Evolutionary conservation across 2,113 vertebrate genomes (phyloP).

Genomic region (Pedetes capensis): DNA sequence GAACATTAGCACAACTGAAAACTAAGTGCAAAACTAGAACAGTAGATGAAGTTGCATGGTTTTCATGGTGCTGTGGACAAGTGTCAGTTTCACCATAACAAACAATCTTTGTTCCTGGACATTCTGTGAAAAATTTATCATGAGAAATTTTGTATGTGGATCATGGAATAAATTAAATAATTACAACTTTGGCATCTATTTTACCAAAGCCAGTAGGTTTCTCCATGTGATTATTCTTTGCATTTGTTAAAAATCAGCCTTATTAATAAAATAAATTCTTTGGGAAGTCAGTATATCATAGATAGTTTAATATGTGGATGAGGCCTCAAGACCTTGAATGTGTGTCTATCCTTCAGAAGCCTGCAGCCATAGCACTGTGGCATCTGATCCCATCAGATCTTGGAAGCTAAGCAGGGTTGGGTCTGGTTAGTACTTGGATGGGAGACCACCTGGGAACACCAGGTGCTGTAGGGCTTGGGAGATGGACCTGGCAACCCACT

Average conservation of each 20-base stretch:
- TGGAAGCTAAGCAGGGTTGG: too few species aligned
- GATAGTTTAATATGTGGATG: background rate
- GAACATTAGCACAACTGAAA: background rate
- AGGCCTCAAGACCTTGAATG: background rate
- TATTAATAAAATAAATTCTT: background rate
- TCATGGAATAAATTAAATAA: background rate
- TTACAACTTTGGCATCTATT: background rate
- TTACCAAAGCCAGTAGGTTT: background rate
- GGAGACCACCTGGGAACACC: too few species aligned
- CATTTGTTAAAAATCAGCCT: background rate
- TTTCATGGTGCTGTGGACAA: background rate
- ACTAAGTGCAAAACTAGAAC: background rate
- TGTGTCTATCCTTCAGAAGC: background rate
- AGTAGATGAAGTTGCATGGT: background rate
- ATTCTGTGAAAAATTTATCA: background rate
- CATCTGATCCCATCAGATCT: too few species aligned
- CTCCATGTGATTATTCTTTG: background rate
- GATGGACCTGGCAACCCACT: too few species aligned
- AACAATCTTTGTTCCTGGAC: background rate
- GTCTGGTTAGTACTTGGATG: too few species aligned
- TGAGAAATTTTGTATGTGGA: background rate
- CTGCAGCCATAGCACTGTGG: too few species aligned
- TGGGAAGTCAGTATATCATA: background rate
- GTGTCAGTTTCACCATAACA: background rate
- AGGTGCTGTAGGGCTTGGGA: too few species aligned